phyloP scores from a whole-genome alignment of 2,888 invertebrate species.

The Torymus aiolomorphi region DNA sequence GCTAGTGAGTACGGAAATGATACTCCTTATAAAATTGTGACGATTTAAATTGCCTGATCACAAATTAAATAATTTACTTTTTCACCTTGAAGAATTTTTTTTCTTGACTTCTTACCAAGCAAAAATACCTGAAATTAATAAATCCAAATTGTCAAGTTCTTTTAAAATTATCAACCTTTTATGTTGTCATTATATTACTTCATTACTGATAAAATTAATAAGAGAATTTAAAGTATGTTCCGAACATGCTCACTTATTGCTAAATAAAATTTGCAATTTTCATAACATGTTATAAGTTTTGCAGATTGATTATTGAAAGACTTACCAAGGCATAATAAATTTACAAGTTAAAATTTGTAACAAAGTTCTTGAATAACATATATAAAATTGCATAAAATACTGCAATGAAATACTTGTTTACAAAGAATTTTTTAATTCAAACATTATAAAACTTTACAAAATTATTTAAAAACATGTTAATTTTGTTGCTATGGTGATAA shows the following conservation, averaged over 20 bases:
- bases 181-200: constrained; percentile 26
- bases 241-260: constrained; percentile 17
- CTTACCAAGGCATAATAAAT: constrained; percentile 67
- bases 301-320: constrained; percentile 40
- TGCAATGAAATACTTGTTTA: constrained; percentile 34
- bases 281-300: constrained; percentile 14
- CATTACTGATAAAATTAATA: constrained; percentile 10
- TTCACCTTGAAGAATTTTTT: constrained; percentile 66
- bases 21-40: constrained; percentile 23
- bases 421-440: constrained; percentile 39
- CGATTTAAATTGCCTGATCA: constrained; percentile 40
- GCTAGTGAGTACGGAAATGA: constrained; percentile 5
- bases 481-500: constrained; percentile 49
- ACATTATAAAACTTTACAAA: too few species aligned
- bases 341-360: constrained; percentile 38
- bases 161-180: constrained; percentile 35
- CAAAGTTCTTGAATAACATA: constrained; percentile 16
- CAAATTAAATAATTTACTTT: constrained; percentile 57
- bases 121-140: constrained; percentile 68
- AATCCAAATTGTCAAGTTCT: constrained; percentile 58
- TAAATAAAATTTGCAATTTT: constrained; percentile 29
- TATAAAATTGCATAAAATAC: constrained; percentile 19
- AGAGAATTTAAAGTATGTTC: constrained; percentile 8
- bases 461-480: constrained; percentile 2
- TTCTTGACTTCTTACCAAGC: constrained; percentile 66